These are phyloP conservation scores for Melitaea cinxia DNA, from an alignment of 1,140 invertebrate genomes.

Conservation along the genomic window DNA sequence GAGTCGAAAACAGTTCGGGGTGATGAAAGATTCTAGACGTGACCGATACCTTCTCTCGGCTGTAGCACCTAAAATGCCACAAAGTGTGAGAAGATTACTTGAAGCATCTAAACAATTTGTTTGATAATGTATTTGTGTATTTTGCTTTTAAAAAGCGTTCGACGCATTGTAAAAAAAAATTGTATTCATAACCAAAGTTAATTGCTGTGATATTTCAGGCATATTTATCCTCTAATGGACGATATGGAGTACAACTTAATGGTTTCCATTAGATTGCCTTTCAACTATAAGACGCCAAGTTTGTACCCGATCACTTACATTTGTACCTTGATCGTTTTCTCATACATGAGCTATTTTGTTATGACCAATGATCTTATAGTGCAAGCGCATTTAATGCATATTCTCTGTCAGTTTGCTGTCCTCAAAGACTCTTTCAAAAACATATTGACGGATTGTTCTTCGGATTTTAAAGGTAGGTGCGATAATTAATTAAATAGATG, in stretches of 20 bases:
- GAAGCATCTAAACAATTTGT: too few species aligned
- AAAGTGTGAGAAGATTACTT: too few species aligned
- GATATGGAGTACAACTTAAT: constrained; percentile 66
- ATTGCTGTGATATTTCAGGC: constrained; percentile 54
- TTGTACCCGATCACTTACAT: constrained; percentile 51
- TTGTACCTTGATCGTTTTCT: constrained; percentile 45
- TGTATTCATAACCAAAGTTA: too few species aligned
- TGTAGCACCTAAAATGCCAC: too few species aligned
- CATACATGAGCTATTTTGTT: constrained; percentile 55
- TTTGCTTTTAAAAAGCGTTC: too few species aligned
- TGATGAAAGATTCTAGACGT: too few species aligned
- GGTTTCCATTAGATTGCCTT: constrained; percentile 49
- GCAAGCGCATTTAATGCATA: constrained; percentile 61
- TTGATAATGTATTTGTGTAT: too few species aligned
- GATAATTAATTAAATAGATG: not conserved
- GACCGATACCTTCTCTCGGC: too few species aligned
- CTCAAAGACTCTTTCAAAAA: constrained; percentile 64
- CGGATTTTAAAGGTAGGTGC: constrained; percentile 43
- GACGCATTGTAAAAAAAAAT: too few species aligned
- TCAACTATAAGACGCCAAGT: constrained; percentile 42
- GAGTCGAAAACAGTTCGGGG: too few species aligned
- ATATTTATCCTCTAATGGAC: constrained; percentile 61
- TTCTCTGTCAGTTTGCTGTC: constrained; percentile 63
- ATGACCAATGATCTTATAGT: constrained; percentile 65
- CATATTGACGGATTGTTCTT: constrained; percentile 53